These are phyloP conservation scores for Lepetodrilus schrolli DNA, from an alignment of 2,888 invertebrate species.

Conservation along the genomic window DNA sequence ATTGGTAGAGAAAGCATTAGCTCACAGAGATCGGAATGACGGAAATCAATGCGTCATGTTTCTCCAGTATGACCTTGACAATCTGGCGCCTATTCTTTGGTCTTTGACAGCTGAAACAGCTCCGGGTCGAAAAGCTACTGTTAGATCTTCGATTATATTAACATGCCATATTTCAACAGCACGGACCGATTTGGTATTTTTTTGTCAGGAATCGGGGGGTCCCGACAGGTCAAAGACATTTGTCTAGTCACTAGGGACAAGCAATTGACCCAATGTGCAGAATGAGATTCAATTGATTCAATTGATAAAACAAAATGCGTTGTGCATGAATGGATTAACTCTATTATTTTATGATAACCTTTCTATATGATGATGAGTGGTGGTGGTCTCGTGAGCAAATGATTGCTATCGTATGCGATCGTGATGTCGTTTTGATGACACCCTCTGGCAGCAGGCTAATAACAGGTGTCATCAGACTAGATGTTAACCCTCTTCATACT, in stretches of 20 bases:
- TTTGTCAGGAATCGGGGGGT: background rate
- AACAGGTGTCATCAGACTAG: too few relatives aligned
- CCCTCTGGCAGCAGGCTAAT: too few relatives aligned
- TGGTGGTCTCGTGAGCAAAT: background rate
- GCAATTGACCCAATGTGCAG: background rate
- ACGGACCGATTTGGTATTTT: background rate
- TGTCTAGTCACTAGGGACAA: background rate
- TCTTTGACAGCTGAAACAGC: background rate
- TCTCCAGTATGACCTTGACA: background rate
- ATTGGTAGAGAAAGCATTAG: background rate
- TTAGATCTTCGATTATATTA: background rate
- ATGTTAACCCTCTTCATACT: too few relatives aligned
- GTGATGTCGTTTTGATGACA: too few relatives aligned
- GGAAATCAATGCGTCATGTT: background rate
- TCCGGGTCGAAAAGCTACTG: background rate
- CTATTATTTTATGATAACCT: conserved; percentile 7
- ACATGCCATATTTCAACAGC: background rate
- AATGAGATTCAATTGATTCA: background rate
- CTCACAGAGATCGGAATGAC: background rate
- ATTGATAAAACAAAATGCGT: too few relatives aligned
- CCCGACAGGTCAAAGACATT: background rate
- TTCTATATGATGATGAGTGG: conserved; percentile 12
- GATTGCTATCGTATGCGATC: too few relatives aligned
- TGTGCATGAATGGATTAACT: background rate
- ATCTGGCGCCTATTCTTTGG: background rate